Evolutionary conservation across 1,140 invertebrate species (phyloP).

Genomic region (Drosophila equinoxialis): DNA sequence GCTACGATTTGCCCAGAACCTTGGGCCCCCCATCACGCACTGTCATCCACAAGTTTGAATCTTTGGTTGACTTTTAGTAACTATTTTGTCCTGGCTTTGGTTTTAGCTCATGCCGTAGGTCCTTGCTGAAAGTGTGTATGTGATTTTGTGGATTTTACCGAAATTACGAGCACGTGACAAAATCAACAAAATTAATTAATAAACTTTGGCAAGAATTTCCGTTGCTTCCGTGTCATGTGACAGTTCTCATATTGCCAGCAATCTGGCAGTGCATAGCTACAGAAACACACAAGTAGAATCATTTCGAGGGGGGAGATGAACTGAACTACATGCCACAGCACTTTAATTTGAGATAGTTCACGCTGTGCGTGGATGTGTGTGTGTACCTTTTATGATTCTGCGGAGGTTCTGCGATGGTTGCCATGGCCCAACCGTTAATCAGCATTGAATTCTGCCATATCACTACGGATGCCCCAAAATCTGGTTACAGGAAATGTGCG

Average conservation of each 20-base stretch:
- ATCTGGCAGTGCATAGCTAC: slow-evolving; percentile 30
- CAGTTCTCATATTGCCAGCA: slow-evolving; percentile 67
- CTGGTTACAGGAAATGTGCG: neutral
- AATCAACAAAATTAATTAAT: slow-evolving; percentile 82
- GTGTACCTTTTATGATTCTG: neutral
- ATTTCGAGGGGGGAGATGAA: neutral
- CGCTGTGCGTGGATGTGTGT: neutral
- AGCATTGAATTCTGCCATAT: slow-evolving; percentile 34
- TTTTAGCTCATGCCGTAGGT: slow-evolving; percentile 55
- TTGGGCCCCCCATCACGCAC: neutral
- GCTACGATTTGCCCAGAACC: neutral
- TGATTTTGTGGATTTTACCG: slow-evolving; percentile 71
- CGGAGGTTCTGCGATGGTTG: neutral
- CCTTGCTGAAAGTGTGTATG: slow-evolving; percentile 45
- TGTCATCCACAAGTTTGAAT: slow-evolving; percentile 34
- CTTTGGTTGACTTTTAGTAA: slow-evolving; percentile 60
- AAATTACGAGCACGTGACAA: slow-evolving; percentile 79
- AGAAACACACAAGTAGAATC: slow-evolving; percentile 14
- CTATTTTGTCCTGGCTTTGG: slow-evolving; percentile 66
- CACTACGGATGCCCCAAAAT: slow-evolving; percentile 7
- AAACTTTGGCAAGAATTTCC: slow-evolving; percentile 78
- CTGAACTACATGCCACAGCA: slow-evolving; percentile 16
- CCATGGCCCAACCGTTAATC: slow-evolving; percentile 42
- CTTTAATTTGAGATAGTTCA: slow-evolving; percentile 29
- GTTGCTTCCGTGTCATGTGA: slow-evolving; percentile 69